Base-by-base conservation (phyloP, 1,140 invertebrate species). In the Macrostomum lignano region DNA sequence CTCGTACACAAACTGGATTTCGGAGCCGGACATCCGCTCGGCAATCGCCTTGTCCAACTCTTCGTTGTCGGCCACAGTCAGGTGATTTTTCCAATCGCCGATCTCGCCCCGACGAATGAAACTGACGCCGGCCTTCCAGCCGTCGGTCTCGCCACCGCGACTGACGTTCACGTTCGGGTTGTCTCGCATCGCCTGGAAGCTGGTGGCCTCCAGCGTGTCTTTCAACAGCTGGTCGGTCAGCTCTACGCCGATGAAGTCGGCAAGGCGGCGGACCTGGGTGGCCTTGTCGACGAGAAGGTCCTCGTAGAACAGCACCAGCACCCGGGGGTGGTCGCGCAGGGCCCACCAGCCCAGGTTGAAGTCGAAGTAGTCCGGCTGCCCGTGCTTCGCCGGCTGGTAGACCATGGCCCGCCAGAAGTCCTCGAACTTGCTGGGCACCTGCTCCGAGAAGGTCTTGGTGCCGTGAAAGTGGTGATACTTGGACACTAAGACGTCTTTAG, bases 301-400 rank as follows among this genome's bases (percentile, higher is more conserved):
- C 58, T 82, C 75, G 44, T 74, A 84, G 40, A 68, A 76, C 17
- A 79, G 48, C 40, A 81, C 72, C 1, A 76, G 52, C 2, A 79
- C 52, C 40, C 79, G 76, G 0, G 68, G 63, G 28, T 76, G 65
- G 35, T 73, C 40, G 35, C 67, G 63, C n/a, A 60, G 57, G 11
- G 69, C 60, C 73, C 74, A 79, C 45, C 50, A 50, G 20, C 44
- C 39, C 25, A 38, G 34, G 9, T 48, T 50, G 33, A 47, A 52
- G 25, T 52, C 49, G 38, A 52, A 49, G 47, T n/a, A n/a, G n/a
- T n/a, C n/a, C n/a, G n/a, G n/a, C n/a, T n/a, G n/a, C n/a, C n/a
- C n/a, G n/a, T n/a, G n/a, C n/a, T n/a, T n/a, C n/a, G n/a, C n/a
- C n/a, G n/a, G n/a, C n/a, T n/a, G n/a, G n/a, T n/a, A 40, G 37